Conservation (phyloP, 2,888 invertebrate genomes). For the Pedicia rivosa region DNA sequence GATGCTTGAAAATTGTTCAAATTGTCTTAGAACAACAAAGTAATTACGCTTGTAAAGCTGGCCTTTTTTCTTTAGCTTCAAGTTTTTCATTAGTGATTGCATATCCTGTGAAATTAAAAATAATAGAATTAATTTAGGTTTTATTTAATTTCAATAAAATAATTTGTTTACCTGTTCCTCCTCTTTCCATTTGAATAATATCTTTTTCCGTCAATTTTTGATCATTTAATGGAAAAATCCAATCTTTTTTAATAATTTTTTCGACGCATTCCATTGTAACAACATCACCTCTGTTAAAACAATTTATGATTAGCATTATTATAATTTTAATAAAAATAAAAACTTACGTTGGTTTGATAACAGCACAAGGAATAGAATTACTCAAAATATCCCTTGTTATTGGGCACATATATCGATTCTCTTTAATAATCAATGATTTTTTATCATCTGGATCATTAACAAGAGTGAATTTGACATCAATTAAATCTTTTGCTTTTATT, state of each 20-base stretch:
- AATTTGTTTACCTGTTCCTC: constrained; percentile 28
- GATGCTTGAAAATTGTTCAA: too few species aligned
- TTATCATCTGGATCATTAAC: constrained; percentile 79
- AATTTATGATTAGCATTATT: constrained; percentile 8
- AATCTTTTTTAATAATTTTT: constrained; percentile 90
- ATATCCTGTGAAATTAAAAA: too few species aligned
- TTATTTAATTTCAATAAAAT: constrained; percentile 2
- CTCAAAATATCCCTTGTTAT: constrained; percentile 91
- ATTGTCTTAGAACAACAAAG: too few species aligned
- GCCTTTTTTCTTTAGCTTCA: constrained; percentile 66
- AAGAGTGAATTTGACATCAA: constrained; percentile 82
- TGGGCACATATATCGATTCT: constrained; percentile 93
- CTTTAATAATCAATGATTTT: constrained; percentile 71
- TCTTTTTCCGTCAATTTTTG: constrained; percentile 75
- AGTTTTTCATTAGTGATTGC: constrained; percentile 70
- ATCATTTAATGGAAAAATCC: constrained; percentile 85
- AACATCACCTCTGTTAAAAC: constrained; percentile 68
- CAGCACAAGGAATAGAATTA: constrained; percentile 88
- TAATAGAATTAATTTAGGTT: too few species aligned
- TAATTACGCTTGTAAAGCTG: constrained; percentile 62
- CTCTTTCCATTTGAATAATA: constrained; percentile 80
- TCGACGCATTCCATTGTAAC: constrained; percentile 94
- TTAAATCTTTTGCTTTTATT: constrained; percentile 80
- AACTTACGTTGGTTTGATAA: constrained; percentile 73
- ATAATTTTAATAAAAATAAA: background rate